A percentile compares a stretch with the other conserved stretches of the same genome.
These are phyloP conservation scores for Gallinago undulata DNA, from an alignment of 2,113 vertebrate species.

Conservation along the genomic window DNA sequence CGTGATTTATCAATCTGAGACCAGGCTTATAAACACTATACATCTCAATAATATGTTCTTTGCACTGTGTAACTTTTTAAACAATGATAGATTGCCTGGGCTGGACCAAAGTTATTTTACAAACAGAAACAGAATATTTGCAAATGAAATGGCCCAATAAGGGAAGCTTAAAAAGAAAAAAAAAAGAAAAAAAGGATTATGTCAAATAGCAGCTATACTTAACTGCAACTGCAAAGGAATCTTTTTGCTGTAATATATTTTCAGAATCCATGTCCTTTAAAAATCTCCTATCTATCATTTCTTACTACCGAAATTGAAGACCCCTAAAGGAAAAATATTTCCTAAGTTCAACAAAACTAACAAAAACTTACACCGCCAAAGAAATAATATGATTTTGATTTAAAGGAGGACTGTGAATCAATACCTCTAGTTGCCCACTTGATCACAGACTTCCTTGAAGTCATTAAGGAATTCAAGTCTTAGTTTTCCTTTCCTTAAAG, in stretches of 20 bases:
- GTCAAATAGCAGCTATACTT: not conserved
- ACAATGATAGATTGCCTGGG: slow-evolving; percentile 70
- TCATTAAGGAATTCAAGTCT: not conserved
- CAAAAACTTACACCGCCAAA: not conserved
- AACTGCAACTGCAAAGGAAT: not conserved
- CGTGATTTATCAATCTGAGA: slow-evolving; percentile 77
- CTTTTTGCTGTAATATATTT: not conserved
- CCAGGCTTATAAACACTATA: slow-evolving; percentile 76
- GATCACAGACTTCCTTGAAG: not conserved
- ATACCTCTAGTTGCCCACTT: not conserved
- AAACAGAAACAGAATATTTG: slow-evolving; percentile 64
- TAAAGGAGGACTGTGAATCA: not conserved
- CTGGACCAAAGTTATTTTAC: slow-evolving; percentile 56
- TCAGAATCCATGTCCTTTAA: not conserved
- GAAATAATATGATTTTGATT: not conserved
- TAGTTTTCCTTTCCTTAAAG: not conserved
- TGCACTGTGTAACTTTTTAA: slow-evolving; percentile 72
- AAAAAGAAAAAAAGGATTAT: not conserved
- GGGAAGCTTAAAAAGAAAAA: not conserved
- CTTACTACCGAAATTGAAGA: not conserved
- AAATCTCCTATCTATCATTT: not conserved
- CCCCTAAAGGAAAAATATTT: not conserved
- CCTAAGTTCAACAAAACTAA: not conserved
- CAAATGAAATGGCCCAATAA: slow-evolving; percentile 33
- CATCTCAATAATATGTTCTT: slow-evolving; percentile 79